These are phyloP conservation scores for Microhierax caerulescens DNA, from an alignment of 2,797 vertebrate species.

Conservation along the genomic window DNA sequence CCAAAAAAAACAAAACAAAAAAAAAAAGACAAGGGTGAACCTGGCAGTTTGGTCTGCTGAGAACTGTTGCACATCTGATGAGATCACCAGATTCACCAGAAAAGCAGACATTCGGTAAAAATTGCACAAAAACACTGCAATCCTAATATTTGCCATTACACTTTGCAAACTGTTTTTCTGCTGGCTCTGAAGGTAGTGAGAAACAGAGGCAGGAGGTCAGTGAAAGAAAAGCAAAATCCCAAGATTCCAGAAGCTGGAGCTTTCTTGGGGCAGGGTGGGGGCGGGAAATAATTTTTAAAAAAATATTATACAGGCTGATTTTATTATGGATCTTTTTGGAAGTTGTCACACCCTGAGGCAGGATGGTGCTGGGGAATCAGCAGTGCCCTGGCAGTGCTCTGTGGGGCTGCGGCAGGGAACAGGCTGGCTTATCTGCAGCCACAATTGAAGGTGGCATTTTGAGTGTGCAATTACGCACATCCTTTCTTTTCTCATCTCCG, in stretches of 20 bases:
- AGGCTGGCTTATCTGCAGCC: neutral
- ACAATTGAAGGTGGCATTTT: neutral
- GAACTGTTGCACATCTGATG: neutral
- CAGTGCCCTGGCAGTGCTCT: neutral
- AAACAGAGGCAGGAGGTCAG: neutral
- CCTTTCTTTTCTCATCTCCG: slow-evolving; percentile 1
- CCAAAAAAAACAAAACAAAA: neutral
- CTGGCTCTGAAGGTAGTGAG: neutral
- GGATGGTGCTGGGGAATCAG: neutral
- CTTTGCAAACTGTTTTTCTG: neutral
- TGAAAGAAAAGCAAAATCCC: neutral
- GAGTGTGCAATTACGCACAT: neutral
- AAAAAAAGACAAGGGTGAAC: no score
- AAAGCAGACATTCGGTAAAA: neutral
- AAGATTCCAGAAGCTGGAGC: neutral
- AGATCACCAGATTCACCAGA: neutral
- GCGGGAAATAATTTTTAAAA: neutral
- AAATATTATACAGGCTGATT: neutral
- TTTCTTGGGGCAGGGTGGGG: neutral
- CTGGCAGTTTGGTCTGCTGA: neutral
- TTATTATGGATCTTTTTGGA: neutral
- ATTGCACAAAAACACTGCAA: rapidly evolving
- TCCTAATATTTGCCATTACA: neutral
- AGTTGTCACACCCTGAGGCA: rapidly evolving
- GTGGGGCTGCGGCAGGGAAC: neutral